Evolutionary conservation across 2,888 invertebrate genomes (phyloP).

Genomic region (Tethea ocularis): DNA sequence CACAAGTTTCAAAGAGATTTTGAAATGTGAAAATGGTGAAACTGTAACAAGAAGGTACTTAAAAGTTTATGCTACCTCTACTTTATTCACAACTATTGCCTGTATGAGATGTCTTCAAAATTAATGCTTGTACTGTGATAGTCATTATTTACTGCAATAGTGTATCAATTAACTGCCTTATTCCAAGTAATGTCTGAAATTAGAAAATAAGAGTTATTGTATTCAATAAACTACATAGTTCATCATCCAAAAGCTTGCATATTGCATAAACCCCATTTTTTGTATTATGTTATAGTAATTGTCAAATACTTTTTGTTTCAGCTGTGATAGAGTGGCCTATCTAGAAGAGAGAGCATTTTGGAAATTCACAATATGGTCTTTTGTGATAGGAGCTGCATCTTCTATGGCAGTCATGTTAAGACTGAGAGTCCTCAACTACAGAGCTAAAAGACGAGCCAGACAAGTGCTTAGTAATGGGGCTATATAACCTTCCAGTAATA

Average conservation of each 20-base stretch:
- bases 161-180: too few species aligned
- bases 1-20: conserved; percentile 92
- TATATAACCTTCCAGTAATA: conserved; percentile 42
- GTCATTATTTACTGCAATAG: too few species aligned
- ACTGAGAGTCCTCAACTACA: conserved; percentile 86
- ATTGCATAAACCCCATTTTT: too few species aligned
- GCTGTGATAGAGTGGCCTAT: conserved; percentile 93
- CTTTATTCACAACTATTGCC: too few species aligned
- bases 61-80: background rate
- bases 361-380: conserved; percentile 90
- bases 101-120: too few species aligned
- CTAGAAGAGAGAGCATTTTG: conserved; percentile 93
- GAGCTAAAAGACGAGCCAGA: conserved; percentile 87
- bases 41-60: conserved; percentile 89
- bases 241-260: too few species aligned
- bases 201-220: too few species aligned
- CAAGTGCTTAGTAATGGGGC: conserved; percentile 87
- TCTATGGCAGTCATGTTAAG: conserved; percentile 86
- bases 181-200: too few species aligned
- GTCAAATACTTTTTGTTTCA: conserved; percentile 61
- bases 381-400: conserved; percentile 86
- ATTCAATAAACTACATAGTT: too few species aligned
- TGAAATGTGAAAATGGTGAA: conserved; percentile 92
- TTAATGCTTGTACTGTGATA: too few species aligned
- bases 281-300: conserved; percentile 4